Evolutionary conservation across 2,888 invertebrate genomes (phyloP).

Genomic region (Polyommatus iphigenia): DNA sequence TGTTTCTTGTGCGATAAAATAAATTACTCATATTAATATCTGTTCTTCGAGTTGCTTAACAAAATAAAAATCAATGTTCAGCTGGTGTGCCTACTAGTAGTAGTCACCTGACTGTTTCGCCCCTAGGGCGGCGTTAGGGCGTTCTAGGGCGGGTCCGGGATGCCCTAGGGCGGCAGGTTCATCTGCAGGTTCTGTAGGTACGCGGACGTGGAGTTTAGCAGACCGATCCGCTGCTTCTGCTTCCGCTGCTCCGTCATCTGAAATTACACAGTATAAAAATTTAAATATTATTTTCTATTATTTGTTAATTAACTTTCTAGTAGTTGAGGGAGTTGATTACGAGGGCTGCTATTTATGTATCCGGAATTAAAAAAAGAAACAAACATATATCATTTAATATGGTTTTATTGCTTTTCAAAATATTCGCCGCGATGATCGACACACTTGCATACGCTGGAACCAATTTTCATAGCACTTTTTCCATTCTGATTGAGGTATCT

Average conservation of each 20-base stretch:
- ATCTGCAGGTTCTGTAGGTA: constrained; percentile 82
- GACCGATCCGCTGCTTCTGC: constrained; percentile 94
- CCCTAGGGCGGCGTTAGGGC: not conserved
- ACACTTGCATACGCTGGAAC: no score
- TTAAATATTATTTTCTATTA: not conserved
- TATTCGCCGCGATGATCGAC: no score
- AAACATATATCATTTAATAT: no score
- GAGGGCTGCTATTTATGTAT: no score
- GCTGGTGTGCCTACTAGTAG: not conserved
- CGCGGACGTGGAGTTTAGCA: constrained; percentile 88
- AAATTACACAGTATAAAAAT: not conserved
- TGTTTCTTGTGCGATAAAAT: constrained; percentile 15
- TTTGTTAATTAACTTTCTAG: no score
- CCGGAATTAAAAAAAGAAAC: no score
- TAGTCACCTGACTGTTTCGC: not conserved
- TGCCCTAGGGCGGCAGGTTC: constrained; percentile 61
- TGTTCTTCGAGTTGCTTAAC: constrained; percentile 1
- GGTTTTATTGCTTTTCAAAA: no score
- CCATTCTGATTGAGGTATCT: no score
- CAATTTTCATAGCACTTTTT: no score
- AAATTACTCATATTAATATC: constrained; percentile 4
- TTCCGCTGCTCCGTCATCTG: constrained; percentile 97
- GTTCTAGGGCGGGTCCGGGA: constrained; percentile 8
- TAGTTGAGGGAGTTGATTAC: no score
- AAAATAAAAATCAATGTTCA: not conserved